These are phyloP conservation scores for Lagopus muta DNA, from an alignment of 2,113 vertebrate species.

Conservation along the genomic window DNA sequence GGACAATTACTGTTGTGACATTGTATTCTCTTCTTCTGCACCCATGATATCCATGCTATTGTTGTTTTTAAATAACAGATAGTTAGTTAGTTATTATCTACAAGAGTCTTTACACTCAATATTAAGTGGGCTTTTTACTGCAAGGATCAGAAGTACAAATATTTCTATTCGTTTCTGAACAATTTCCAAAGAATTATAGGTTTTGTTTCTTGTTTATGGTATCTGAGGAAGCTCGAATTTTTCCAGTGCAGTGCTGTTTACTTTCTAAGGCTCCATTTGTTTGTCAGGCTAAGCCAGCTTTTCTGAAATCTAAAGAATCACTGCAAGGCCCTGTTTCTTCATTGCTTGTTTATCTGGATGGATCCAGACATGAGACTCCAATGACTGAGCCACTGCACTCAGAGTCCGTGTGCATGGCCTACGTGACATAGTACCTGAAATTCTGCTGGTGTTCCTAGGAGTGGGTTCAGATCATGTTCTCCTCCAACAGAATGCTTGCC, in stretches of 20 bases:
- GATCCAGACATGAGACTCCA: neutral
- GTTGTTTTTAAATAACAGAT: neutral
- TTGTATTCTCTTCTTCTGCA: neutral
- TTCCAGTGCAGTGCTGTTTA: neutral
- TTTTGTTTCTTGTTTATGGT: neutral
- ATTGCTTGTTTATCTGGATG: neutral
- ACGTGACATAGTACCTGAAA: accelerated
- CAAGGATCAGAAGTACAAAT: neutral
- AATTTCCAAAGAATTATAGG: neutral
- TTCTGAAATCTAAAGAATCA: neutral
- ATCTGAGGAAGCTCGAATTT: neutral
- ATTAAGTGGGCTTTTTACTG: neutral
- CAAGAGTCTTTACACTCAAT: neutral
- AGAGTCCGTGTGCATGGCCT: neutral
- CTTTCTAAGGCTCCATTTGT: neutral
- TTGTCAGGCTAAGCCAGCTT: neutral
- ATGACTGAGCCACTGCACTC: neutral
- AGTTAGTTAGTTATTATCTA: neutral
- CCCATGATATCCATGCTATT: neutral
- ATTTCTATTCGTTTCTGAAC: neutral
- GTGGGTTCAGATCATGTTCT: neutral
- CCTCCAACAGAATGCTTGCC: neutral
- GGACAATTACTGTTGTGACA: neutral
- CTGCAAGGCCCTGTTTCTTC: neutral
- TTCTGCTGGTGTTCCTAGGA: accelerated